Evolutionary conservation across 1,140 invertebrate species (phyloP).

Genomic region (Conopomorpha cramerella): DNA sequence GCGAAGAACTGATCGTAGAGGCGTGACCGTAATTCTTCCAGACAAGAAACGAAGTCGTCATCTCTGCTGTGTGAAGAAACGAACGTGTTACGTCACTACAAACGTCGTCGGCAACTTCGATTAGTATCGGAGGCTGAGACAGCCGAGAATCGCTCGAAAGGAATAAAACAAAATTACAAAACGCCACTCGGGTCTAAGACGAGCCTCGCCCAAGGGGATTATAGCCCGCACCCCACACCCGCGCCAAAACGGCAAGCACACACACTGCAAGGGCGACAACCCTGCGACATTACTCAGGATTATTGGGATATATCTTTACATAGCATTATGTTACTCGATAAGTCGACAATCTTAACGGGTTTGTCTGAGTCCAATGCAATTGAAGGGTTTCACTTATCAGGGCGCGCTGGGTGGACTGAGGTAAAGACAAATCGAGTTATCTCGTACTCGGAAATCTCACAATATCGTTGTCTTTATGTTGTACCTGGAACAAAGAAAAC

Average conservation of each 20-base stretch:
- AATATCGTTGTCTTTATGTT: neutral
- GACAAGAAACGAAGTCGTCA: too few relatives aligned
- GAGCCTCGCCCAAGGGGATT: constrained; percentile 32
- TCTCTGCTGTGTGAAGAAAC: too few relatives aligned
- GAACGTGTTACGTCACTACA: too few relatives aligned
- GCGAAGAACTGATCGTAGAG: too few relatives aligned
- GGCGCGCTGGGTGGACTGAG: too few relatives aligned
- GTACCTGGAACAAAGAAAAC: neutral
- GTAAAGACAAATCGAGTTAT: too few relatives aligned
- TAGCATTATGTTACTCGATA: constrained; percentile 35
- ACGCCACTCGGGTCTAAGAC: constrained; percentile 13
- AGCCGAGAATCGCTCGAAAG: constrained; percentile 9
- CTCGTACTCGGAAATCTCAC: neutral
- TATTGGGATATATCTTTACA: constrained; percentile 45
- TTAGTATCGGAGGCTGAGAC: too few relatives aligned
- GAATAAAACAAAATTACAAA: constrained; percentile 32
- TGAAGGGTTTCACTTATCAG: too few relatives aligned
- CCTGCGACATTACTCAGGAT: constrained; percentile 31
- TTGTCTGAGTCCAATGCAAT: too few relatives aligned
- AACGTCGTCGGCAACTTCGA: too few relatives aligned
- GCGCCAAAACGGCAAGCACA: constrained; percentile 18
- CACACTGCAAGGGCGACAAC: constrained; percentile 27
- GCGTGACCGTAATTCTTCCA: too few relatives aligned
- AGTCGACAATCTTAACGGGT: constrained; percentile 39
- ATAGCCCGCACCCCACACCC: constrained; percentile 30